Conservation (phyloP, 2,888 invertebrate genomes). For the Cheilosia soror region DNA sequence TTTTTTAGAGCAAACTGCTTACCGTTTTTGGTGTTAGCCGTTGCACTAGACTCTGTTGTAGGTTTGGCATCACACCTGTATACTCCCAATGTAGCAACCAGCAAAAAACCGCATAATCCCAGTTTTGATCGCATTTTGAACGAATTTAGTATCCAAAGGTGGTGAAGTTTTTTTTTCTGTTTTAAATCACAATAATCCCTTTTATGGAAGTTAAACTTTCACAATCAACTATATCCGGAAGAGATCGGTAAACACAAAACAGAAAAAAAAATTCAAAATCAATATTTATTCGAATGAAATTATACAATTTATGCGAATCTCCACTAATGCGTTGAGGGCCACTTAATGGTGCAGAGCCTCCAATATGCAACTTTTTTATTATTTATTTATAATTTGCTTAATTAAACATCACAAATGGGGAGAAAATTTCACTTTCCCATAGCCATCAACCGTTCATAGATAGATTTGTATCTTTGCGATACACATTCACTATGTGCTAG, state of each 20-base stretch:
- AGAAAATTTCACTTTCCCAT: slow-evolving; percentile 69
- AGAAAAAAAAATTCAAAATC: slow-evolving; percentile 13
- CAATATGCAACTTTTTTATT: slow-evolving; percentile 24
- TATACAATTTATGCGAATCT: slow-evolving; percentile 53
- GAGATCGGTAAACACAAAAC: slow-evolving; percentile 15
- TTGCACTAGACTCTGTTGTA: slow-evolving; percentile 67
- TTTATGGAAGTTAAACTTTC: slow-evolving; percentile 61
- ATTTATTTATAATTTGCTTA: slow-evolving; percentile 43
- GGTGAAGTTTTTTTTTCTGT: slow-evolving; percentile 13
- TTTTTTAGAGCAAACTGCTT: slow-evolving; percentile 26
- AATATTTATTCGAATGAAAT: slow-evolving; percentile 22
- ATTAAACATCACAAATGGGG: slow-evolving; percentile 50
- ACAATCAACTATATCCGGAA: slow-evolving; percentile 63
- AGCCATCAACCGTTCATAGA: slow-evolving; percentile 39
- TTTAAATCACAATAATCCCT: slow-evolving; percentile 47
- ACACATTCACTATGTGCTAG: slow-evolving; percentile 27
- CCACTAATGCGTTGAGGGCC: slow-evolving; percentile 21
- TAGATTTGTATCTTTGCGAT: slow-evolving; percentile 57
- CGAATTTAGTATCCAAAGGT: slow-evolving; percentile 35
- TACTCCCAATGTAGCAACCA: slow-evolving; percentile 41
- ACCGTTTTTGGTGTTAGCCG: slow-evolving; percentile 62
- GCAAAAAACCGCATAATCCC: slow-evolving; percentile 63
- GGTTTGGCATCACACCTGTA: slow-evolving; percentile 62
- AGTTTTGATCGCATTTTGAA: slow-evolving; percentile 63
- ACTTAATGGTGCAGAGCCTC: slow-evolving; percentile 13